These are phyloP conservation scores for Poecilia latipinna DNA, from an alignment of 2,113 vertebrate species.

Conservation along the genomic window DNA sequence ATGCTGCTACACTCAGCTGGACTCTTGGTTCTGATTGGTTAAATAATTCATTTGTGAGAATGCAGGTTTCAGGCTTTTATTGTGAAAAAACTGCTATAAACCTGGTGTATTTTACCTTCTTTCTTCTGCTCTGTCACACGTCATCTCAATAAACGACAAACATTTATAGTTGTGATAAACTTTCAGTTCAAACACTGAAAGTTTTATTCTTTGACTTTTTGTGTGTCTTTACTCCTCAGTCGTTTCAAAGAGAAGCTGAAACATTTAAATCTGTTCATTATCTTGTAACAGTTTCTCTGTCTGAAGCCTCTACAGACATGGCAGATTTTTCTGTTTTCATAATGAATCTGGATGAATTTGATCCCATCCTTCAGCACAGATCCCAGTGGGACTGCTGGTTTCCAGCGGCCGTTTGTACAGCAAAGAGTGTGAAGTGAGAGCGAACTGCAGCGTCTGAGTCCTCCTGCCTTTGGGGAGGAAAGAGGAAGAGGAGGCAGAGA, in stretches of 20 bases:
- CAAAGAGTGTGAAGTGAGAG: constrained; percentile 49
- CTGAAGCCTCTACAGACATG: constrained; percentile 29
- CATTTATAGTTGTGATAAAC: no score
- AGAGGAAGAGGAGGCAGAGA: constrained; percentile 60
- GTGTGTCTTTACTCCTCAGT: neutral
- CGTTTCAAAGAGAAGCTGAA: constrained; percentile 19
- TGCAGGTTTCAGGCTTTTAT: no score
- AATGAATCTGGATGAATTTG: constrained; percentile 41
- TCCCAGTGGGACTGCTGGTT: constrained; percentile 28
- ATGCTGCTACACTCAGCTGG: no score
- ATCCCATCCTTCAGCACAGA: neutral
- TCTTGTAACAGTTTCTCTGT: constrained; percentile 7
- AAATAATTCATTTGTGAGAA: no score
- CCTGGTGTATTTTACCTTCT: no score
- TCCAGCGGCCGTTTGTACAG: constrained; percentile 36
- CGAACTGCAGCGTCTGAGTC: constrained; percentile 62
- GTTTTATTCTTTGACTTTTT: no score
- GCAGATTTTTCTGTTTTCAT: constrained; percentile 34
- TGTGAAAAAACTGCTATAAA: no score
- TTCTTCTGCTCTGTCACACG: no score
- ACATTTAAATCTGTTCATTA: constrained; percentile 29
- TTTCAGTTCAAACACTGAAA: no score
- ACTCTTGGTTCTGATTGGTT: no score
- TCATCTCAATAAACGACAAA: no score
- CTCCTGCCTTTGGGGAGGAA: constrained; percentile 42